Base-by-base conservation (phyloP, 2,888 invertebrate genomes). In the Cyclophora punctaria region DNA sequence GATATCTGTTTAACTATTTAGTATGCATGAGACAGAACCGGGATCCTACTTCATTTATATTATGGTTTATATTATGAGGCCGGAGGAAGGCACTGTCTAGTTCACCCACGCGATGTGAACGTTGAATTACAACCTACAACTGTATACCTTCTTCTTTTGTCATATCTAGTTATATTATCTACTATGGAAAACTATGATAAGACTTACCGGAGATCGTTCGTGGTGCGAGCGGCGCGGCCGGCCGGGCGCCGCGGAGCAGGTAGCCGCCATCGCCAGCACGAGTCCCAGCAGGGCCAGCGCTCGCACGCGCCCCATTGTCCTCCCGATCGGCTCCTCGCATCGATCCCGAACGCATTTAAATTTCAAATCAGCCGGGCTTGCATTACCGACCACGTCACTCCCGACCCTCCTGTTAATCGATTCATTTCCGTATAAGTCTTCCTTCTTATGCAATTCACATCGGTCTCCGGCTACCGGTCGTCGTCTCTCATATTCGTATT, bases 361-460 rank as follows among this genome's bases (percentile, higher is more conserved):
- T 79, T 86, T 83, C 71, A 83, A 81, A 84, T 82, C 62, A 66
- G 72, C 75, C 73, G 78, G 74, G 71, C 77, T 81, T 78, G 70
- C 67, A 61, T 69, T 64, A 66, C 80, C 73, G 74, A 80, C 74
- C 75, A 71, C 69, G 74, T 76, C 72, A 67, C 63, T 68, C 63
- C 67, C 71, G 67, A 77, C 73, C 75, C 78, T 79, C 71, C 74
- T 74, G 60, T 67, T 76, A 75, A 81, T 80, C 73, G 76, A 78
- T 81, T 76, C 76, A 69, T 78, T 78, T 71, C 75, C 78, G 72
- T 78, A 71, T 76, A 76, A 66, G 72, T 75, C 71, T 73, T 69
- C 73, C 66, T 77, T 76, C 70, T 76, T 79, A 77, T 75, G 71
- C 75, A 71, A 67, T 67, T 68, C 69, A 65, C 69, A 72, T 73